Percentiles rank a stretch among this genome's conserved stretches.
Evolutionary conservation across 1,140 invertebrate genomes (phyloP).

Genomic region (Micrasema longulum): DNA sequence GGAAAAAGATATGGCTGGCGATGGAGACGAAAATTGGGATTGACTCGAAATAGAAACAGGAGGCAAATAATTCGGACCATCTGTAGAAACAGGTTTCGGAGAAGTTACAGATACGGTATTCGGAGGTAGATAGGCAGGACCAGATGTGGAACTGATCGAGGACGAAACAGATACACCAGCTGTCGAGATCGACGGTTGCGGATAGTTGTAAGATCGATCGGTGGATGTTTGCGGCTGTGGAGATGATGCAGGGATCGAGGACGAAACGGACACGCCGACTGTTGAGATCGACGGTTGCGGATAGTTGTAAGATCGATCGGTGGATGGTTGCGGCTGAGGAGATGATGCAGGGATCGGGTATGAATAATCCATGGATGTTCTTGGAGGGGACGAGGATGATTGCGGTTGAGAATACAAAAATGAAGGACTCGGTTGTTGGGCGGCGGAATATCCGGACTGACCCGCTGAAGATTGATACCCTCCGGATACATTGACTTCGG

Average conservation of each 20-base stretch:
- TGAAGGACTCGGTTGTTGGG: background rate
- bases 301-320: background rate
- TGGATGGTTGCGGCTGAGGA: background rate
- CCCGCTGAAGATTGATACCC: slow-evolving; percentile 26
- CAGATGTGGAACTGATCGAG: slow-evolving; percentile 20
- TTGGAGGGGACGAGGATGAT: background rate
- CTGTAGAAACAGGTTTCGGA: background rate
- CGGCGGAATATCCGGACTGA: slow-evolving; percentile 1
- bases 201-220: background rate
- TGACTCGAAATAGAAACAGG: background rate
- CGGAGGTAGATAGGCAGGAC: slow-evolving; percentile 38
- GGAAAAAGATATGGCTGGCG: background rate
- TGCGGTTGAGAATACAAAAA: slow-evolving; percentile 18
- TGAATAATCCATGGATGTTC: background rate
- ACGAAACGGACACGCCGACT: background rate
- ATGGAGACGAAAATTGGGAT: background rate
- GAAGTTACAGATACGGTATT: background rate
- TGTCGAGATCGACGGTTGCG: background rate
- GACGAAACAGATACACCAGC: background rate
- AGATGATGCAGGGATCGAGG: slow-evolving; percentile 3
- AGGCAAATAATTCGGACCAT: background rate
- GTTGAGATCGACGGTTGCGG: slow-evolving; percentile 3
- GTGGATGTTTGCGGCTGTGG: background rate
- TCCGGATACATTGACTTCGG: background rate
- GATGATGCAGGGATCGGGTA: slow-evolving; percentile 14